Evolutionary conservation across 2,797 vertebrate species (phyloP), one percentile per base, ranked within the genome.

Genomic region (Takifugu rubripes): DNA sequence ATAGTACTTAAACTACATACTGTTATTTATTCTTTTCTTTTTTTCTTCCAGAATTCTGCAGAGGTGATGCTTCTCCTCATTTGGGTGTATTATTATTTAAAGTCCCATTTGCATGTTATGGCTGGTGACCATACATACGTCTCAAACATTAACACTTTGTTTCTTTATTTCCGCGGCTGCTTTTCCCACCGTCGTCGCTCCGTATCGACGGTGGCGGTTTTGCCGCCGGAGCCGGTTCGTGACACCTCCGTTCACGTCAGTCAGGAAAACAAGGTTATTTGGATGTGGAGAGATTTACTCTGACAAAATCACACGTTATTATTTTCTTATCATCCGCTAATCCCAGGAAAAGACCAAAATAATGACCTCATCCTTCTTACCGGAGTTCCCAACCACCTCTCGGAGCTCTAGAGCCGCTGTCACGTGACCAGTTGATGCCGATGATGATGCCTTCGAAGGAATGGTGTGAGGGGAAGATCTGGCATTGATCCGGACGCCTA

Each of bases 51-150:
- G 25, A 27, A 83, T 91, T 85, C 89, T 90, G 81, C 89, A 90
- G 91, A 93, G 91, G 87, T 91, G 88, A 91, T 84, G 74, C 79
- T 89, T 93, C 86, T 84, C 92, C 92, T 92, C 92, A 86, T 89
- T 72, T 92, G 91, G 87, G 92, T 92, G 92, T 88, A 90, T 92
- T 92, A 90, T 93, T 93, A 94, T 95, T 95, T 96, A 94, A 94
- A 93, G 92, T 94, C 93, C 92, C 90, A 87, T 92, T 89, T 93
- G 88, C 92, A 90, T 89, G 92, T 93, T 95, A 92, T 97, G 96
- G 96, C 96, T 96, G 96, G 96, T 94, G 93, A 94, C 96, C 96
- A 97, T 97, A 91, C 85, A 75, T 89, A 89, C 90, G 91, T 90
- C 90, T 92, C 89, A 90, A 85, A 89, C 87, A 89, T 90, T 88